A percentile compares a stretch with the other conserved stretches of the same genome.
phyloP scores from a whole-genome alignment of 2,888 invertebrate species.

The Acronicta psi region DNA sequence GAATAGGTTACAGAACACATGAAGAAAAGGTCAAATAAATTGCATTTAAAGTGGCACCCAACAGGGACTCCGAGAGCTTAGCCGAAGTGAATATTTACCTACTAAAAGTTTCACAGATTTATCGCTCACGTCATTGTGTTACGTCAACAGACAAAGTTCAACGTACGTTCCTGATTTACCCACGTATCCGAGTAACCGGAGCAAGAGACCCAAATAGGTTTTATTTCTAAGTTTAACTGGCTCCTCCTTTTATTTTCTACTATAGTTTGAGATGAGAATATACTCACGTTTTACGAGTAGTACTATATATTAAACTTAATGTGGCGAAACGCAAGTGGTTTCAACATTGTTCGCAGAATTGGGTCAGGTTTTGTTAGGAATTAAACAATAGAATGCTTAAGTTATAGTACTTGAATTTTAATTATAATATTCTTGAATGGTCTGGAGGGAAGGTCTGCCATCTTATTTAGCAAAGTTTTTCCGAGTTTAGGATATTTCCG shows the following conservation, averaged over 20 bases:
- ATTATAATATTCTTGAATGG: background rate
- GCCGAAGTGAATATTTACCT: slow-evolving; percentile 12
- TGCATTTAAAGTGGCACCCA: background rate
- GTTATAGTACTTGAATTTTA: background rate
- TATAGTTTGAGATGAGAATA: slow-evolving; percentile 16
- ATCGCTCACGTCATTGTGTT: slow-evolving; percentile 29
- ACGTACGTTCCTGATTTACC: slow-evolving; percentile 39
- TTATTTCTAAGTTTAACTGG: slow-evolving; percentile 23
- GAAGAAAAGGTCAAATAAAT: background rate
- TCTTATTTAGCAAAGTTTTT: no score
- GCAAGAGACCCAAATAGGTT: slow-evolving; percentile 23
- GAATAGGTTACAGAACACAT: no score
- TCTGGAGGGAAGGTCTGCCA: no score
- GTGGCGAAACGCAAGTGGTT: slow-evolving; percentile 12
- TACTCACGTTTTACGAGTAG: slow-evolving; percentile 17
- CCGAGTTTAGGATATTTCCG: no score
- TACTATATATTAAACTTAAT: slow-evolving; percentile 20
- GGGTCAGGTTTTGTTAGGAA: slow-evolving; percentile 30
- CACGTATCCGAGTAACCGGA: slow-evolving; percentile 34
- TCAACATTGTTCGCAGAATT: slow-evolving; percentile 25
- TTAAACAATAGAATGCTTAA: slow-evolving; percentile 33
- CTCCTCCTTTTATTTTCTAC: slow-evolving; percentile 28
- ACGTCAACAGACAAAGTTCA: slow-evolving; percentile 43
- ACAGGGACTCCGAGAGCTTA: background rate
- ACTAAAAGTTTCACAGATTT: slow-evolving; percentile 23